These are phyloP conservation scores for Channa striata DNA, from an alignment of 2,797 vertebrate species.

Conservation along the genomic window DNA sequence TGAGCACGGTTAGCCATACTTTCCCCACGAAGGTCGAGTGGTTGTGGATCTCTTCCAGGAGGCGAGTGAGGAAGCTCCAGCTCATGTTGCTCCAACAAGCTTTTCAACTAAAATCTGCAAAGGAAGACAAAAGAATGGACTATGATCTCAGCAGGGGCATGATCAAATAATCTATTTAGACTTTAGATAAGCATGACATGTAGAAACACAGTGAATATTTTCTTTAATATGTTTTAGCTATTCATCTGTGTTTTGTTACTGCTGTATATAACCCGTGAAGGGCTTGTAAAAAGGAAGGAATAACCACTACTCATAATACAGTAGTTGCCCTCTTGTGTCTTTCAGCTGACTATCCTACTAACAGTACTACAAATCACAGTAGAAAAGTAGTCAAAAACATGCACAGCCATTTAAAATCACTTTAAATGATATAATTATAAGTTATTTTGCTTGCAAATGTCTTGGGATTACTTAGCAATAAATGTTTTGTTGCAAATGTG, in stretches of 20 bases:
- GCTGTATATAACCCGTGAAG: too few relatives aligned
- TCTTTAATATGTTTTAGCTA: too few relatives aligned
- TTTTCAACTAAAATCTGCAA: constrained; percentile 89
- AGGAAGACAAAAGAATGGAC: constrained; percentile 16
- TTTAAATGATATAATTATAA: too few relatives aligned
- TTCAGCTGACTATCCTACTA: too few relatives aligned
- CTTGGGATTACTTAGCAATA: not conserved
- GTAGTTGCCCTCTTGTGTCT: too few relatives aligned
- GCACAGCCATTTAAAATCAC: too few relatives aligned
- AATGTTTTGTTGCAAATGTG: not conserved
- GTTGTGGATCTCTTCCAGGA: constrained; percentile 99
- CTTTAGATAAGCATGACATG: not conserved
- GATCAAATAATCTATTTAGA: not conserved
- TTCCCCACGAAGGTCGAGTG: constrained; percentile 99
- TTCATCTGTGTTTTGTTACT: not conserved
- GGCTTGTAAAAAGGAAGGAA: too few relatives aligned
- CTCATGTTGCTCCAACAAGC: constrained; percentile 96
- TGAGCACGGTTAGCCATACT: constrained; percentile 98
- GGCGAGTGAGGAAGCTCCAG: constrained; percentile 99
- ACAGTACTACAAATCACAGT: not conserved
- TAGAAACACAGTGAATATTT: too few relatives aligned
- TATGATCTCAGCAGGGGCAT: not conserved
- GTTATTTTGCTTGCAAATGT: not conserved
- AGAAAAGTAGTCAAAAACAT: not conserved
- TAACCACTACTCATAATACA: too few relatives aligned